Evolutionary conservation across 1,140 invertebrate genomes (phyloP).

Genomic region (Polypedilum pembai): DNA sequence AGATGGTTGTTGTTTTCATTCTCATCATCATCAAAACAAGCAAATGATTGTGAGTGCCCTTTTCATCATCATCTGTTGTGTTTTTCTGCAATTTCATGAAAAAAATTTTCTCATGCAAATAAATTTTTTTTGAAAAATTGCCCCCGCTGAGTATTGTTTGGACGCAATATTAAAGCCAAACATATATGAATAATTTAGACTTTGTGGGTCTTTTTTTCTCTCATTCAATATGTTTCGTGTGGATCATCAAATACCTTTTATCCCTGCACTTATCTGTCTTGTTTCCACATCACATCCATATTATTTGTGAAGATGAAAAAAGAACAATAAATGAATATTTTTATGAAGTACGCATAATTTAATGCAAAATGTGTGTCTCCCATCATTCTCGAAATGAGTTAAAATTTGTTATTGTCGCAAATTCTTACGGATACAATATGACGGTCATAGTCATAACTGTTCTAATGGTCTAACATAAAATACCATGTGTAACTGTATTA

Average conservation of each 20-base stretch:
- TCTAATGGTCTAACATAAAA: too few relatives aligned
- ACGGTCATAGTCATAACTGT: too few relatives aligned
- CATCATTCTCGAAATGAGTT: not conserved
- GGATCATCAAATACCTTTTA: too few relatives aligned
- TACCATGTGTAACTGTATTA: too few relatives aligned
- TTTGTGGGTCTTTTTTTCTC: not conserved
- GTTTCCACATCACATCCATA: too few relatives aligned
- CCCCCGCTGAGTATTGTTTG: not conserved
- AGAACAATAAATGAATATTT: not conserved
- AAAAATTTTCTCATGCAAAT: not conserved
- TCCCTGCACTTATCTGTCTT: too few relatives aligned
- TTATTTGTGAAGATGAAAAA: too few relatives aligned
- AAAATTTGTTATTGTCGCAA: slow-evolving; percentile 13
- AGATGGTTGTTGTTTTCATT: not conserved
- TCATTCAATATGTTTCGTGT: not conserved
- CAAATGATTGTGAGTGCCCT: not conserved
- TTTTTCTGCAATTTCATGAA: not conserved
- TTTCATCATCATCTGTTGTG: slow-evolving; percentile 5
- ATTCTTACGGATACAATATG: not conserved
- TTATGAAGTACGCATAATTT: not conserved
- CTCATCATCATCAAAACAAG: not conserved
- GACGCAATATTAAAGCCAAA: not conserved
- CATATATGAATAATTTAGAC: too few relatives aligned
- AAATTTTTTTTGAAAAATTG: not conserved
- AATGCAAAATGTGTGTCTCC: slow-evolving; percentile 9